Evolutionary conservation across 2,888 invertebrate genomes (phyloP), one percentile per base, ranked within the genome.

Genomic region (Drosophila vallismaia): DNA sequence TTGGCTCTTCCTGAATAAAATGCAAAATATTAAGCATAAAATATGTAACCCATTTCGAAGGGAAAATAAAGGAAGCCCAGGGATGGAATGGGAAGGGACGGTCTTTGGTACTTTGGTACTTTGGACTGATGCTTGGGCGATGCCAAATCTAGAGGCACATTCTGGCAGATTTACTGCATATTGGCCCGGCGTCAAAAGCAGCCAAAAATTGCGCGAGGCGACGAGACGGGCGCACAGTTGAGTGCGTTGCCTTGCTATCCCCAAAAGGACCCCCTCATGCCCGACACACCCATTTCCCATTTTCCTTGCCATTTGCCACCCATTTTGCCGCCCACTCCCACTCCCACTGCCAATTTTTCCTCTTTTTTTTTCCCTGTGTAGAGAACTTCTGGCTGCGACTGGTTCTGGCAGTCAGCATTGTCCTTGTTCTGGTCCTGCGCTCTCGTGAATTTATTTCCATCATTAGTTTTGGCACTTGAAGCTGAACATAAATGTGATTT

Each of bases 131-230:
- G 71, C 75, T 54, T 68, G 53, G 68, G 75, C 73, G 68, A 76
- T 81, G 87, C 86, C 85, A 86, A 86, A 80, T 84, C 86, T 85
- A 84, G 80, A 86, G 81, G 81, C 88, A 88, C 86, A 89, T 88
- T 79, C 89, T 86, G 88, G 88, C 87, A 90, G 90, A 91, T 91
- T 91, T 91, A 91, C 91, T 91, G 91, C 90, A 90, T 91, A 91
- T 91, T 91, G 90, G 91, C 89, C 90, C 78, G 89, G 88, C 90
- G 90, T 91, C 91, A 91, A 90, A 90, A 88, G 84, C 90, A 90
- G 86, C 82, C 82, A 74, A 81, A 79, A 79, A 83, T 70, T 76
- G 77, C 66, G 79, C 72, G 63, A 50, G 48, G 45, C 31, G 33
- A 59, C 51, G 29, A 40, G 40, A 29, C 38, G 46, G 54, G 50